These are phyloP conservation scores for Batillaria attramentaria DNA, from an alignment of 1,140 invertebrate species.

Conservation along the genomic window DNA sequence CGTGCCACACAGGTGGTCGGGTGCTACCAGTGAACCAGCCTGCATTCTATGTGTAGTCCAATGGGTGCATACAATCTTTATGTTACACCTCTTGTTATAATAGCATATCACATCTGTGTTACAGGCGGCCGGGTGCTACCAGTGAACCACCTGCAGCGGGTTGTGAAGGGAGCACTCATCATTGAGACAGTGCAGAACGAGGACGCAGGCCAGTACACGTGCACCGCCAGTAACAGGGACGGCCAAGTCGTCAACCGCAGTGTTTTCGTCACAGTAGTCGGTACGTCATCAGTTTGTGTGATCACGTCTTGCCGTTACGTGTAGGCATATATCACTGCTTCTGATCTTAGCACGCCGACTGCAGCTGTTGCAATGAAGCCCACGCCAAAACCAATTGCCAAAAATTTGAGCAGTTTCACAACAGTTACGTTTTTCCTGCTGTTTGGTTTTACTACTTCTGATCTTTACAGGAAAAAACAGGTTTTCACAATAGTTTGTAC, in stretches of 20 bases:
- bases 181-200: constrained; percentile 94
- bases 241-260: constrained; percentile 89
- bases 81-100: no score
- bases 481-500: no score
- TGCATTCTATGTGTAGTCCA: no score
- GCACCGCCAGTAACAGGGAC: constrained; percentile 91
- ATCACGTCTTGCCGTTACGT: background rate
- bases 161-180: constrained; percentile 93
- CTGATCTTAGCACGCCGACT: no score
- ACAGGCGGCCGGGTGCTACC: constrained; percentile 77
- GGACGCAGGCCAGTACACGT: constrained; percentile 95
- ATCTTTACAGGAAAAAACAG: no score
- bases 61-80: no score
- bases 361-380: background rate
- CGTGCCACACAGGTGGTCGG: background rate
- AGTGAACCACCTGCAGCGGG: constrained; percentile 95
- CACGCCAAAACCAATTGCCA: background rate
- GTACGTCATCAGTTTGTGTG: constrained; percentile 82
- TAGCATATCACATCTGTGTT: background rate
- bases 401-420: background rate
- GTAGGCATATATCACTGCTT: background rate
- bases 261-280: constrained; percentile 95
- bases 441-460: background rate
- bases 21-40: no score
- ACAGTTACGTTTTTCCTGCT: background rate